Evolutionary conservation across 2,797 vertebrate genomes (phyloP).

Genomic region (Calcarius lapponicus): DNA sequence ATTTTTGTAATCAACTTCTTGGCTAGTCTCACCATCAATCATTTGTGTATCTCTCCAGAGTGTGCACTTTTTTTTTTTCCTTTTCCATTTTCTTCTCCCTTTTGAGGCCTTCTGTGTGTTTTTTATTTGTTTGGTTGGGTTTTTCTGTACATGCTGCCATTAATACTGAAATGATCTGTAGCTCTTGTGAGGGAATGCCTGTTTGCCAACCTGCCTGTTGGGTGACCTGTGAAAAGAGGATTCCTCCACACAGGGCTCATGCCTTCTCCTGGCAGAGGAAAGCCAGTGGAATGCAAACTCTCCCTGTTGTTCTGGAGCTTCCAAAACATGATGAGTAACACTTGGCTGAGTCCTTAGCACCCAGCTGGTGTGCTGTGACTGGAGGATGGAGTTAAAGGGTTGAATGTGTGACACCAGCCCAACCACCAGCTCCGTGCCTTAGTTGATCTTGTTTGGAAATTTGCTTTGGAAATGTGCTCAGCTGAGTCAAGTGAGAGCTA

Average conservation of each 20-base stretch:
- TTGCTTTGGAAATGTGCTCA: neutral
- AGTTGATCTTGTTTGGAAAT: neutral
- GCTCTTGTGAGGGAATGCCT: neutral
- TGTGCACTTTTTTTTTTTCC: accelerated
- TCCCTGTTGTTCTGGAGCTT: neutral
- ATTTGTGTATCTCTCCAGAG: neutral
- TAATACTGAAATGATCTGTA: neutral
- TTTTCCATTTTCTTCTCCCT: neutral
- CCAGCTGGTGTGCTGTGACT: neutral
- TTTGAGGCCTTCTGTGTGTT: neutral
- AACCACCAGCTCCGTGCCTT: accelerated
- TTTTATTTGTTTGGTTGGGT: neutral
- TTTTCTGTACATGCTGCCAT: neutral
- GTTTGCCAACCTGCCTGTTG: neutral
- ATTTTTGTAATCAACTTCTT: neutral
- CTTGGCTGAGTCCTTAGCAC: neutral
- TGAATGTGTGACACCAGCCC: accelerated
- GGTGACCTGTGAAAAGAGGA: neutral
- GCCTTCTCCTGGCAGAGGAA: neutral
- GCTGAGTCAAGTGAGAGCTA: neutral
- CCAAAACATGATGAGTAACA: neutral
- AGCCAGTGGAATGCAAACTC: neutral
- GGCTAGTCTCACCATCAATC: neutral
- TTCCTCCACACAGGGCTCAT: neutral
- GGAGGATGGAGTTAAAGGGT: neutral